Evolutionary conservation across 1,140 invertebrate genomes (phyloP), one percentile per base, ranked within the genome.

Genomic region (Piezodorus guildinii): DNA sequence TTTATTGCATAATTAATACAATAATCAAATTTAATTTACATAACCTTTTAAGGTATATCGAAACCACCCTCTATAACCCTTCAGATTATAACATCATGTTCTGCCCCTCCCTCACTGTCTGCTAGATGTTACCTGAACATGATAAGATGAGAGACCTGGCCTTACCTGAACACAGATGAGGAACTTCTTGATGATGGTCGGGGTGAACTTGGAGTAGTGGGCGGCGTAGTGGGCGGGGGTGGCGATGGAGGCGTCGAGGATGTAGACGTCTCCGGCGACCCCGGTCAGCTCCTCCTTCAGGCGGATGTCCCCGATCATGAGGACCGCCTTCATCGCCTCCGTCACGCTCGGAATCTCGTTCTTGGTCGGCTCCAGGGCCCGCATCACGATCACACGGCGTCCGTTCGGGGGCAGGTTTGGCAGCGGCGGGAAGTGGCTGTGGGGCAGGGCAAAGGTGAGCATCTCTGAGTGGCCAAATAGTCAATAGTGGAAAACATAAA

Each of bases 291-390:
- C 88, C 66, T 88, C 88, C 8, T 78, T 81, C 14, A 91, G 73
- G n/a, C 88, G 79, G 2, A 90, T 75, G 68, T 91, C 88, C 1
- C 87, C 88, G 34, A 90, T 85, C 88, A 90, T 91, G 1, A 90
- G 73, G 0, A 86, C 83, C 2, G 88, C 73, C 72, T 91, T 91
- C 78, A 89, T 81, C n/a, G 79, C 79, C 61, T 90, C 87, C 5
- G 81, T 70, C 6, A 84, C 76, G 60, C 80, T 79, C 2, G 79
- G 78, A 0, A 80, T 78, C 65, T 83, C 78, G 17, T 44, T 44
- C n/a, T 44, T 44, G 23, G 44, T 54, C 14, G 68, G 58, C 61
- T 81, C 77, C 12, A 79, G 73, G 68, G 82, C 85, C 63, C 85
- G 75, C 75, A 89, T 82, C 23, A 89, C 74, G 5, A 86, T 81